Conservation (phyloP, 2,797 vertebrate genomes). For the Sebastes dallii region DNA sequence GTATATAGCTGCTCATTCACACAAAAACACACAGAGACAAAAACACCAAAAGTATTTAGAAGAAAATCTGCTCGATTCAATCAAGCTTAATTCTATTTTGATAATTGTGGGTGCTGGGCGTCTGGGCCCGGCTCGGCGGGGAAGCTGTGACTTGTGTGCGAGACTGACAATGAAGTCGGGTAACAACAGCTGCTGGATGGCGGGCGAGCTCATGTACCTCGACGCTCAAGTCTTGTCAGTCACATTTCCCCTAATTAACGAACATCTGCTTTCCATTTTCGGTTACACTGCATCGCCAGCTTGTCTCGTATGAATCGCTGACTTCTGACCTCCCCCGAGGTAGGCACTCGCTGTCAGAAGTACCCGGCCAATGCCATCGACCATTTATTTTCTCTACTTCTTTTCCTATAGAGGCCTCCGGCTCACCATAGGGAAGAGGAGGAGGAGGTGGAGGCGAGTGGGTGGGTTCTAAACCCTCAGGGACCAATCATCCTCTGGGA, state of each 20-base stretch:
- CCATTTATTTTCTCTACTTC: conserved; percentile 6
- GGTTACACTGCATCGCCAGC: conserved; percentile 94
- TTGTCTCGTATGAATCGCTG: conserved; percentile 94
- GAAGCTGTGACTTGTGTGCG: conserved; percentile 92
- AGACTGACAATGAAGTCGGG: conserved; percentile 93
- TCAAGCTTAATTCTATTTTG: conserved; percentile 89
- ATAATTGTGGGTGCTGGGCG: conserved; percentile 88
- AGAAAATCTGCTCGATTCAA: conserved; percentile 80
- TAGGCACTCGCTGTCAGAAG: conserved; percentile 67
- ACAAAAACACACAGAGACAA: conserved; percentile 39
- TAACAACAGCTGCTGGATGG: conserved; percentile 94
- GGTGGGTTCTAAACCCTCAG: conserved; percentile 53
- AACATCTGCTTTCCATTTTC: conserved; percentile 99
- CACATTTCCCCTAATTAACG: conserved; percentile 99
- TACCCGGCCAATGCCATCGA: conserved; percentile 43
- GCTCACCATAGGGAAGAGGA: conserved; percentile 29
- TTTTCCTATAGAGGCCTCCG: conserved; percentile 26
- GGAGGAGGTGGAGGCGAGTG: conserved; percentile 4
- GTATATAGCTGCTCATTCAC: conserved; percentile 43
- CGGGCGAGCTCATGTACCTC: conserved; percentile 89
- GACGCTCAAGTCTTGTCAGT: conserved; percentile 98
- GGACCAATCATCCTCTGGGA: conserved; percentile 67
- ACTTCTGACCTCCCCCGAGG: conserved; percentile 94
- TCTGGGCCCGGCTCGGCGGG: conserved; percentile 81
- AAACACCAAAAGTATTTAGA: conserved; percentile 49